Evolutionary conservation across 2,113 vertebrate genomes (phyloP).

Genomic region (Ophiodon elongatus): DNA sequence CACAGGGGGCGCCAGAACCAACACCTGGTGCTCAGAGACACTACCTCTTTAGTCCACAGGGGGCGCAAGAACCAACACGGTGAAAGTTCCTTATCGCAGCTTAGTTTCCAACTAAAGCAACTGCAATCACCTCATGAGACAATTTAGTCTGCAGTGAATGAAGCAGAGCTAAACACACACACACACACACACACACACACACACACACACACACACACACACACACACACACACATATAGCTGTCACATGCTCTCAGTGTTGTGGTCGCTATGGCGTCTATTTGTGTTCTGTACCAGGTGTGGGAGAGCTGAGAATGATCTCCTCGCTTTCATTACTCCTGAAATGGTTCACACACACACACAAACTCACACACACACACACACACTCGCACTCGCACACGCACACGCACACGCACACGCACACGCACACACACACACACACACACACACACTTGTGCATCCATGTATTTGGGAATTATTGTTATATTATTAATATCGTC

Average conservation of each 20-base stretch:
- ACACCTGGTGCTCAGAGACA: no score
- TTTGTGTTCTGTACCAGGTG: constrained; percentile 72
- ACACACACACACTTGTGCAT: background rate
- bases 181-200: constrained; percentile 14
- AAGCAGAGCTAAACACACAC: constrained; percentile 3
- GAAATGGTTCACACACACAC: constrained; percentile 17
- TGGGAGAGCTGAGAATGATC: constrained; percentile 58
- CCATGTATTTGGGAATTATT: background rate
- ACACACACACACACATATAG: constrained; percentile 10
- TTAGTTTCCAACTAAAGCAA: background rate
- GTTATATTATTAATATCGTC: no score
- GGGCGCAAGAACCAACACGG: no score
- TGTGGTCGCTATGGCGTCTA: constrained; percentile 25
- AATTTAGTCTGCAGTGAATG: constrained; percentile 1
- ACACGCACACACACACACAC: constrained; percentile 18
- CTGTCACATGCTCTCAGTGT: constrained; percentile 60
- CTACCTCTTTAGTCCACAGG: no score
- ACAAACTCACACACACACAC: constrained; percentile 8
- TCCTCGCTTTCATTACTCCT: constrained; percentile 37
- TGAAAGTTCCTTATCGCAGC: no score
- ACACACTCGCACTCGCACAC: constrained; percentile 12
- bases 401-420: no score
- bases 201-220: constrained; percentile 14
- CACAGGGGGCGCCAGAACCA: no score
- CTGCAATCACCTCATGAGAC: background rate